Conservation (phyloP, 2,888 invertebrate genomes). For the Helobdella robusta region DNA sequence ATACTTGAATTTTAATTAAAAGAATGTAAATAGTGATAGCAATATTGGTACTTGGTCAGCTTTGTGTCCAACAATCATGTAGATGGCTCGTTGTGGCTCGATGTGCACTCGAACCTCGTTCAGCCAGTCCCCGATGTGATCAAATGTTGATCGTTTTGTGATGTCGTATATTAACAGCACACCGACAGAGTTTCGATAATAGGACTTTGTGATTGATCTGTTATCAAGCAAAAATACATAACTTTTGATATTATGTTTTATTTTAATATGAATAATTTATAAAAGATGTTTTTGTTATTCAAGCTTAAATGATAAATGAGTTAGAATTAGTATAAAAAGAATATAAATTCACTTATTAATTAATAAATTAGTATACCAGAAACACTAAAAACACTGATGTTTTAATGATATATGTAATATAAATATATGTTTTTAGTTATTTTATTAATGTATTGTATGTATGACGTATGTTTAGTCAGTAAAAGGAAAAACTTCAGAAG, state of each 20-base stretch:
- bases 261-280: not conserved
- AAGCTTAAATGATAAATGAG: no score
- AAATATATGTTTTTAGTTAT: no score
- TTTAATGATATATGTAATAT: no score
- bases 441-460: no score
- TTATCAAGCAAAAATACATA: not conserved
- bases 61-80: conserved; percentile 56
- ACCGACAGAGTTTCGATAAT: conserved; percentile 95
- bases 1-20: not conserved
- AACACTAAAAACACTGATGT: no score
- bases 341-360: no score
- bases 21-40: not conserved
- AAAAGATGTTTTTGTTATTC: no score
- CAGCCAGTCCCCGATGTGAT: conserved; percentile 92
- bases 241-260: not conserved
- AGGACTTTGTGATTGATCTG: conserved; percentile 89
- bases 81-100: conserved; percentile 84
- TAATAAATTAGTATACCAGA: no score
- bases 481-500: no score
- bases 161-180: conserved; percentile 85
- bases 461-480: no score
- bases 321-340: no score
- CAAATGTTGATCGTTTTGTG: conserved; percentile 66
- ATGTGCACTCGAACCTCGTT: conserved; percentile 79
- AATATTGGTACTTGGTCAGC: conserved; percentile 43